These are phyloP conservation scores for Lepidonotus clava DNA, from an alignment of 2,888 invertebrate species.

Conservation along the genomic window DNA sequence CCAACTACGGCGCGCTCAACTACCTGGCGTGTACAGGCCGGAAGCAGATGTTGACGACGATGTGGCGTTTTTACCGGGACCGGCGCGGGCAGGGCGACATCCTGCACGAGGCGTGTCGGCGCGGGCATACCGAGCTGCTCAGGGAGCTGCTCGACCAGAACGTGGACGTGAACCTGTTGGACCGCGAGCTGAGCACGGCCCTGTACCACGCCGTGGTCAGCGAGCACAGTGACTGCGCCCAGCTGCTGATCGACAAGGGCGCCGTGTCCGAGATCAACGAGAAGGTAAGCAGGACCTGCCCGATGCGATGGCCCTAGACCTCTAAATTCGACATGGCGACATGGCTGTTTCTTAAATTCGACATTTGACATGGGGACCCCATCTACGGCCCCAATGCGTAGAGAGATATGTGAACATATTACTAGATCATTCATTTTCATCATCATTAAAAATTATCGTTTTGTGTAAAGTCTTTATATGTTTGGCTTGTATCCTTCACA, in stretches of 20 bases:
- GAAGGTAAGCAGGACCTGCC: too few species aligned
- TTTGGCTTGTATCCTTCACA: too few species aligned
- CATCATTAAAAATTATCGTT: too few species aligned
- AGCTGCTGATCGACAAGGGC: background rate
- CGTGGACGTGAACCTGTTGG: background rate
- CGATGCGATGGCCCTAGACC: too few species aligned
- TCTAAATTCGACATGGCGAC: too few species aligned
- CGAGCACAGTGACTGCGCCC: background rate
- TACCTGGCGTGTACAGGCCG: slow-evolving; percentile 10
- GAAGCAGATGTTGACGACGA: background rate
- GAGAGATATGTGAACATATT: too few species aligned
- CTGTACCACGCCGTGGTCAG: background rate
- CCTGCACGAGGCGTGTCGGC: background rate
- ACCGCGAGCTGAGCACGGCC: background rate
- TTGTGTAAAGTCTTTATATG: too few species aligned
- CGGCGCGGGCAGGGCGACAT: slow-evolving; percentile 2
- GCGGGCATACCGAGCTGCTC: background rate
- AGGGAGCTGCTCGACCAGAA: background rate
- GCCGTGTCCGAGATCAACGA: background rate
- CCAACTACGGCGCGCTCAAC: slow-evolving; percentile 15
- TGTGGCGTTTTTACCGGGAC: slow-evolving; percentile 19
- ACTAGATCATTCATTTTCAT: too few species aligned
- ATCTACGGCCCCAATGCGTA: too few species aligned
- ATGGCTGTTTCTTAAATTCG: too few species aligned
- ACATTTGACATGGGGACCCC: too few species aligned